Percentiles rank a stretch among this genome's conserved stretches.
Conservation (phyloP, 2,797 vertebrate species). For the Semaprochilodus insignis region DNA sequence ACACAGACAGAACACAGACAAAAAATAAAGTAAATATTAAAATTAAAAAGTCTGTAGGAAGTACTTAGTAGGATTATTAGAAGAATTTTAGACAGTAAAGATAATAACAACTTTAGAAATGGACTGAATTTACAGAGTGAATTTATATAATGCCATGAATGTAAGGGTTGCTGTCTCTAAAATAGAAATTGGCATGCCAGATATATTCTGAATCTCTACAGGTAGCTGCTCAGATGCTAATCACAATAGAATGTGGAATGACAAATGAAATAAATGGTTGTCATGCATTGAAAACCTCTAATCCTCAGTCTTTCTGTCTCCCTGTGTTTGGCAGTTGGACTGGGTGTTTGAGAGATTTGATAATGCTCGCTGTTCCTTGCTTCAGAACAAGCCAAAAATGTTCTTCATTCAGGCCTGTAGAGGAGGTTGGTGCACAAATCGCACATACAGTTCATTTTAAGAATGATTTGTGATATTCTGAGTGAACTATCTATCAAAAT, state of each 20-base stretch:
- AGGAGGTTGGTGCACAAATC: constrained; percentile 84
- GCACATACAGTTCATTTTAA: background rate
- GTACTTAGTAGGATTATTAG: too few species aligned
- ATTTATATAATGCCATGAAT: too few species aligned
- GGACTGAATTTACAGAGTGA: too few species aligned
- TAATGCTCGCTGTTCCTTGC: constrained; percentile 90
- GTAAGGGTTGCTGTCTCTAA: too few species aligned
- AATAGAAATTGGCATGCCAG: too few species aligned
- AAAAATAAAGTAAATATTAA: too few species aligned
- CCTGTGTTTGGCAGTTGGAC: constrained; percentile 83
- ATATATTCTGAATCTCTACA: background rate
- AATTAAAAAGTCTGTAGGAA: too few species aligned
- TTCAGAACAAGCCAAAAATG: constrained; percentile 99
- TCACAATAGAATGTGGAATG: background rate
- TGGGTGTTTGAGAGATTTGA: constrained; percentile 92
- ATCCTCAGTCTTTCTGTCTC: constrained; percentile 12
- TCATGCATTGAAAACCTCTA: background rate
- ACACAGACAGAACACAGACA: too few species aligned
- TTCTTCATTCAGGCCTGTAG: constrained; percentile 98
- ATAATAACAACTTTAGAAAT: too few species aligned
- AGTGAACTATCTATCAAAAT: background rate
- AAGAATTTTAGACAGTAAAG: too few species aligned
- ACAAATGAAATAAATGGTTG: background rate
- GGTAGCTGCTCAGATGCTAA: background rate
- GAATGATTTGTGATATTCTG: background rate